Evolutionary conservation across 2,888 invertebrate genomes (phyloP).

Genomic region (Drosophila buzzatii): DNA sequence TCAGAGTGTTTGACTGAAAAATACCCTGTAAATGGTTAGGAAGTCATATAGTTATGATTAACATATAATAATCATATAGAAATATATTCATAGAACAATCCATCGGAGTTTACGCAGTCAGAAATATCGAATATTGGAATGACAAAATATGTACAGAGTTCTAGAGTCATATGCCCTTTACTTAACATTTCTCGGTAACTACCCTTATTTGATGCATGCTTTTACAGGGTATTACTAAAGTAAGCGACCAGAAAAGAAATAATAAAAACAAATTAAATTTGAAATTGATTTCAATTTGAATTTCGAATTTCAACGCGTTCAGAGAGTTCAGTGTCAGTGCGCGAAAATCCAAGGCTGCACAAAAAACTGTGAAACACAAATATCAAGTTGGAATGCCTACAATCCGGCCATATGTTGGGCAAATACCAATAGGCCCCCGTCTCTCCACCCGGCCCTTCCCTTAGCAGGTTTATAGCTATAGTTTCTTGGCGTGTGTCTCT

Average conservation of each 20-base stretch:
- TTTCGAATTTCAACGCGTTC: conserved; percentile 54
- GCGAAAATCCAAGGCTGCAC: conserved; percentile 68
- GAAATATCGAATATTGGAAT: not conserved
- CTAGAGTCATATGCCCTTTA: not conserved
- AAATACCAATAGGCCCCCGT: conserved; percentile 49
- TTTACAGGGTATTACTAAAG: conserved; percentile 14
- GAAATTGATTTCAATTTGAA: conserved; percentile 80
- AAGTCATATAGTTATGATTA: not conserved
- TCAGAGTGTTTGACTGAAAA: not conserved
- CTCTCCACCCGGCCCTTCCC: not conserved
- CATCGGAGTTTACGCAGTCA: not conserved
- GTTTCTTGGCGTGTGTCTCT: not conserved
- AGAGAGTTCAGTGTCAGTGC: conserved; percentile 74
- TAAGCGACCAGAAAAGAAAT: conserved; percentile 12
- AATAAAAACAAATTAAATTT: conserved; percentile 63
- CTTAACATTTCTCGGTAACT: not conserved
- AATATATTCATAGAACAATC: not conserved
- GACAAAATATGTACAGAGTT: not conserved
- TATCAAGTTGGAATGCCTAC: conserved; percentile 42
- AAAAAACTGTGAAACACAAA: conserved; percentile 38
- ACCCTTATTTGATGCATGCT: not conserved
- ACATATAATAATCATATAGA: not conserved
- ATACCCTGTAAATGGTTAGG: not conserved
- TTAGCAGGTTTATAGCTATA: not conserved
- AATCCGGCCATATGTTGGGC: conserved; percentile 62